These are phyloP conservation scores for Ichneumoninae sp. DNA, from an alignment of 2,888 invertebrate species.

Conservation along the genomic window DNA sequence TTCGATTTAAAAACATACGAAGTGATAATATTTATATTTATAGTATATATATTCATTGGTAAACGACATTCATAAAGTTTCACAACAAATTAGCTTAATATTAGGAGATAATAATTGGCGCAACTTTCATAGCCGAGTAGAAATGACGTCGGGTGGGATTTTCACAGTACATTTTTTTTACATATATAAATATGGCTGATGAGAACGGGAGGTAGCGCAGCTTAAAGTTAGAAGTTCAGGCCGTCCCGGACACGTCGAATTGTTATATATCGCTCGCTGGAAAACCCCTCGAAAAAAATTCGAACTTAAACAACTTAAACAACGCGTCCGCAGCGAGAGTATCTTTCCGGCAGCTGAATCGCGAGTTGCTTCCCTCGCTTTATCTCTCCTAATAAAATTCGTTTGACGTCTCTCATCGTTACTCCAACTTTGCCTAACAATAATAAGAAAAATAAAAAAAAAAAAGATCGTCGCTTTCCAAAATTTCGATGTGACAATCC, in stretches of 20 bases:
- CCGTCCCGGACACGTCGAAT: slow-evolving; percentile 70
- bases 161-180: slow-evolving; percentile 1
- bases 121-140: slow-evolving; percentile 22
- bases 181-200: slow-evolving; percentile 16
- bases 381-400: slow-evolving; percentile 44
- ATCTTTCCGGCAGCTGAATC: slow-evolving; percentile 3
- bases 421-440: slow-evolving; percentile 41
- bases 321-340: slow-evolving; percentile 47
- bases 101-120: slow-evolving; percentile 21
- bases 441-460: background rate
- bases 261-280: slow-evolving; percentile 47
- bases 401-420: slow-evolving; percentile 46
- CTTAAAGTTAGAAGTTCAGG: slow-evolving; percentile 72
- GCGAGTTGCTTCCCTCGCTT: slow-evolving; percentile 5
- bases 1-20: slow-evolving; percentile 50
- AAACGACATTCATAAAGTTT: slow-evolving; percentile 48
- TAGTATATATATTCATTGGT: slow-evolving; percentile 28
- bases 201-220: slow-evolving; percentile 15
- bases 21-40: slow-evolving; percentile 27
- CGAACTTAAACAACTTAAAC: background rate
- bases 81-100: slow-evolving; percentile 38
- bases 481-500: slow-evolving; percentile 58
- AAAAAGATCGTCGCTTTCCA: slow-evolving; percentile 30
- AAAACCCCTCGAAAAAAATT: slow-evolving; percentile 41
- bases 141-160: slow-evolving; percentile 7